A percentile compares a stretch with the other conserved stretches of the same genome.
phyloP scores from a whole-genome alignment of 2,888 invertebrate genomes.

The Sinelater perroti region DNA sequence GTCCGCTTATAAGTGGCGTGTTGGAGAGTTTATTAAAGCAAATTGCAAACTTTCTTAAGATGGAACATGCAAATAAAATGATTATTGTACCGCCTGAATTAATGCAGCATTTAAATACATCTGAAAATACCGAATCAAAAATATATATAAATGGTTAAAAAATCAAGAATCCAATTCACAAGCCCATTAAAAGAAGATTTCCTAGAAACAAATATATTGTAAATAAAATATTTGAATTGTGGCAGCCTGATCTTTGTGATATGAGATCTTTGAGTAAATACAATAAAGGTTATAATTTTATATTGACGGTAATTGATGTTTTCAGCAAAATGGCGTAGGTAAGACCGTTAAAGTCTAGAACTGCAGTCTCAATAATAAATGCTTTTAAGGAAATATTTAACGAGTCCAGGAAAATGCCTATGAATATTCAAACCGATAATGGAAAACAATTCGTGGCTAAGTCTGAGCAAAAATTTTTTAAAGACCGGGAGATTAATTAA shows the following conservation, averaged over 20 bases:
- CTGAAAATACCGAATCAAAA: background rate
- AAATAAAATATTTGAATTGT: constrained; percentile 9
- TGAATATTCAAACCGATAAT: constrained; percentile 2
- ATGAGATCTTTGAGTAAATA: constrained; percentile 1
- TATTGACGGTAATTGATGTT: constrained; percentile 6
- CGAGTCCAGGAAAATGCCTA: background rate
- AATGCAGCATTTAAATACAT: background rate
- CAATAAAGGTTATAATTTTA: constrained; percentile 10
- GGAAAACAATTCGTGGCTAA: background rate
- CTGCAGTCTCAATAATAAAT: background rate
- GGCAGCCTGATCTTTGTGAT: constrained; percentile 14
- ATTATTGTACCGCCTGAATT: constrained; percentile 5
- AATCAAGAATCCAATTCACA: background rate
- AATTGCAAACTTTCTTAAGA: background rate
- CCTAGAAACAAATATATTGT: constrained; percentile 1
- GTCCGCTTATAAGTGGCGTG: background rate
- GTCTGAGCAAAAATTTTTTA: constrained; percentile 2
- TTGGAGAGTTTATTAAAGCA: constrained; percentile 2
- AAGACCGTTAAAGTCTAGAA: background rate
- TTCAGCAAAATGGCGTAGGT: background rate
- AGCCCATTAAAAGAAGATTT: background rate
- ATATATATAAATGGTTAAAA: background rate
- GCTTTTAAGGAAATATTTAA: constrained; percentile 4
- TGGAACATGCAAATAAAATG: constrained; percentile 10
- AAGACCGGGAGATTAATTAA: background rate